A percentile compares a stretch with the other conserved stretches of the same genome.
These are phyloP conservation scores for Ichneumon xanthorius DNA, from an alignment of 2,888 invertebrate species.

Conservation along the genomic window DNA sequence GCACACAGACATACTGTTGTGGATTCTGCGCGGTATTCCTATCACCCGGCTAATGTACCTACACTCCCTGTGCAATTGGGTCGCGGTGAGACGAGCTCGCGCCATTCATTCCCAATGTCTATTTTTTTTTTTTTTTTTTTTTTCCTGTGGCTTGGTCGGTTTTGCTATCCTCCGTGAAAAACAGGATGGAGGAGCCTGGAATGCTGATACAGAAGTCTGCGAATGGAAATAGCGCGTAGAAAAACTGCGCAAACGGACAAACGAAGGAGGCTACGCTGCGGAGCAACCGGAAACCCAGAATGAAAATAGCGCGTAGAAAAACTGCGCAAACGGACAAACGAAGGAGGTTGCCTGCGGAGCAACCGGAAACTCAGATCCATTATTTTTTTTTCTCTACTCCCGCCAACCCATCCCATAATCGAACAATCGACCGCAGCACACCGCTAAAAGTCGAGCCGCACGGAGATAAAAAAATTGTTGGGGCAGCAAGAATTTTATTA, in stretches of 20 bases:
- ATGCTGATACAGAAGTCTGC: not conserved
- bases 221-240: not conserved
- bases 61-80: constrained; percentile 11
- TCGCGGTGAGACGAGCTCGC: constrained; percentile 24
- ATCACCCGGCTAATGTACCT: not conserved
- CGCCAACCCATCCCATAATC: not conserved
- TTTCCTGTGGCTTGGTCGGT: not conserved
- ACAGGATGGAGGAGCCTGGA: too few species aligned
- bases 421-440: not conserved
- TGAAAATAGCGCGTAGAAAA: not conserved
- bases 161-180: not conserved
- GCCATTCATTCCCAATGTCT: not conserved
- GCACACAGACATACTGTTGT: constrained; percentile 9
- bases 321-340: not conserved
- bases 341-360: not conserved
- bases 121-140: not conserved
- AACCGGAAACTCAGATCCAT: not conserved
- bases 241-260: not conserved
- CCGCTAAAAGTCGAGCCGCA: too few species aligned
- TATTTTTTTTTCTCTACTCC: not conserved
- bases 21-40: constrained; percentile 30
- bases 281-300: not conserved
- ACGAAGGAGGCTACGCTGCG: not conserved
- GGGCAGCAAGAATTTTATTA: too few species aligned
- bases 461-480: too few species aligned